Percentiles rank a stretch among this genome's conserved stretches.
These are phyloP conservation scores for Syrista parreyssii DNA, from an alignment of 2,888 invertebrate species.

Conservation along the genomic window DNA sequence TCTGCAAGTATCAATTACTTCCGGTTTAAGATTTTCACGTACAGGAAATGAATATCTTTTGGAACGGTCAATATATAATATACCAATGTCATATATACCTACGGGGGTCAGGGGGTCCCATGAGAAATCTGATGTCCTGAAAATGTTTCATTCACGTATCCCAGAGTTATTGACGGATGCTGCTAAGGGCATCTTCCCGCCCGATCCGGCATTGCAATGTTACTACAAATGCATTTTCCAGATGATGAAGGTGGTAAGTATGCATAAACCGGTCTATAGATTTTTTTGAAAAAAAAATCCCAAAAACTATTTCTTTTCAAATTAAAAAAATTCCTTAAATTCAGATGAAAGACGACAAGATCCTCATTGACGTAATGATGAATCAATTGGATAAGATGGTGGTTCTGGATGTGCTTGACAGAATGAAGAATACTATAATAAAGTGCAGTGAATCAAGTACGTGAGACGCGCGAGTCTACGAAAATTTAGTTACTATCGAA, in stretches of 20 bases:
- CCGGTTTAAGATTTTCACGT: not conserved
- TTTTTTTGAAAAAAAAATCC: not conserved
- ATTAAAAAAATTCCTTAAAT: conserved; percentile 3
- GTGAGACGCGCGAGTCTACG: not conserved
- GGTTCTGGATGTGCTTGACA: conserved; percentile 31
- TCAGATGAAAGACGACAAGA: conserved; percentile 69
- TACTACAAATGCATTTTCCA: conserved; percentile 69
- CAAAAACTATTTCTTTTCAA: not conserved
- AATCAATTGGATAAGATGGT: conserved; percentile 64
- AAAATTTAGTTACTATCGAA: not conserved
- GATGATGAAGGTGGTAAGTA: conserved; percentile 69
- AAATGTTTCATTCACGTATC: conserved; percentile 45
- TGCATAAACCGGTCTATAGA: not conserved
- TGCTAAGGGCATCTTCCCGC: conserved; percentile 31
- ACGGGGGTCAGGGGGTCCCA: not conserved
- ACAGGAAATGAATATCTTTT: not conserved
- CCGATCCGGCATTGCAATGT: conserved; percentile 62
- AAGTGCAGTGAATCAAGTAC: conserved; percentile 35
- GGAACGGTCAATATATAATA: not conserved
- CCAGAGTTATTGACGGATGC: conserved; percentile 11
- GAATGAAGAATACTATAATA: conserved; percentile 25
- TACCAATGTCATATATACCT: no score
- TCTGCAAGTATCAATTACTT: not conserved
- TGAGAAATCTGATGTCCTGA: not conserved
- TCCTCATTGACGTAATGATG: conserved; percentile 68